Percentiles rank a stretch among this genome's conserved stretches.
Evolutionary conservation across 1,140 invertebrate genomes (phyloP).

Genomic region (Heliconius nattereri): DNA sequence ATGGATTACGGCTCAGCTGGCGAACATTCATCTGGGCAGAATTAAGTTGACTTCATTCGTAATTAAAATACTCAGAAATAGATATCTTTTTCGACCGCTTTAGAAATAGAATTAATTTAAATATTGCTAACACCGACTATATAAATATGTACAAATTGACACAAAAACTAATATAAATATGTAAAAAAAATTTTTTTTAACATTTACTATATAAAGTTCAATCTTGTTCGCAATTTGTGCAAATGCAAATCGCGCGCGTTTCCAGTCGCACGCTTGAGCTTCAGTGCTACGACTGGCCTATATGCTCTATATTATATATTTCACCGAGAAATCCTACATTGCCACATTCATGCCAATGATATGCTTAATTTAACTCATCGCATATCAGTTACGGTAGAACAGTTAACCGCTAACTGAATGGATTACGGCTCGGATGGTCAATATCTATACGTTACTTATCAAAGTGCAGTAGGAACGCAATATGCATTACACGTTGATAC

Average conservation of each 20-base stretch:
- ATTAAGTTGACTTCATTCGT: not conserved
- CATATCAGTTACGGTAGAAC: not conserved
- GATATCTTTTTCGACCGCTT: not conserved
- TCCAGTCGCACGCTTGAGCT: too few species aligned
- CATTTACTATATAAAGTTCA: too few species aligned
- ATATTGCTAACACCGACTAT: too few species aligned
- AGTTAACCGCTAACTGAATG: constrained; percentile 1
- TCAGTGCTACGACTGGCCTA: too few species aligned
- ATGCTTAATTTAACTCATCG: not conserved
- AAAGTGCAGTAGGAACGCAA: not conserved
- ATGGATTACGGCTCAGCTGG: not conserved
- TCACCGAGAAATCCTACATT: not conserved
- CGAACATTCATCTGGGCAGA: not conserved
- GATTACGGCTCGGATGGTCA: not conserved
- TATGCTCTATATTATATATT: too few species aligned
- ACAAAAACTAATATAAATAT: too few species aligned
- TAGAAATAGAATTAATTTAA: not conserved
- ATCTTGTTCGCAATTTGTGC: too few species aligned
- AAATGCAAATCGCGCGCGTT: too few species aligned
- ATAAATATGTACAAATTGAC: too few species aligned
- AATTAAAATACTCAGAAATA: not conserved
- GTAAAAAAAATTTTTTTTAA: too few species aligned
- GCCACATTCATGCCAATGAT: not conserved
- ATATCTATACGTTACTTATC: not conserved
- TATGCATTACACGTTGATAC: not conserved